Percentiles rank a stretch among this genome's conserved stretches.
These are phyloP conservation scores for Spongia lamella DNA, from an alignment of 37 sponge, comb jelly and placozoan species.

Conservation along the genomic window DNA sequence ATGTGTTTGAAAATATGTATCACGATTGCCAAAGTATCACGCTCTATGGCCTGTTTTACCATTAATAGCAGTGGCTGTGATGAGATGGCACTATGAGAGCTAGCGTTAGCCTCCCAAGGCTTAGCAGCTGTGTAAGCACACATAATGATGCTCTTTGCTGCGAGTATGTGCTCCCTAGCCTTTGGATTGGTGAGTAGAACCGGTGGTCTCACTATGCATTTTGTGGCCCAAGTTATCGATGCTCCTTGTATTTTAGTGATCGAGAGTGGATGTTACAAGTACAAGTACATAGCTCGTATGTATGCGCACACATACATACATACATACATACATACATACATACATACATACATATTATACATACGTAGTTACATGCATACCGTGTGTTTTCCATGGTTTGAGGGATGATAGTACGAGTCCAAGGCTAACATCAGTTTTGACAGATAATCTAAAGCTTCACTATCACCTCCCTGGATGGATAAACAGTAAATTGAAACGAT, in stretches of 20 bases:
- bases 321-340: constrained; percentile 1
- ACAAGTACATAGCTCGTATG: constrained; percentile 2
- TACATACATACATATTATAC: neutral
- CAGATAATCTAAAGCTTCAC: constrained; percentile 60
- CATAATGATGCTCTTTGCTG: no score
- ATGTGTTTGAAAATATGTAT: no score
- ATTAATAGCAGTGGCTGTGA: no score
- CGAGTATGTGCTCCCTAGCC: no score
- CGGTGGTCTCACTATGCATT: no score
- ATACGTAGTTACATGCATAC: constrained; percentile 20
- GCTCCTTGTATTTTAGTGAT: neutral
- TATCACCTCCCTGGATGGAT: constrained; percentile 54
- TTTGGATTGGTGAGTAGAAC: no score
- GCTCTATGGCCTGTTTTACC: no score
- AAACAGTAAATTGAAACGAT: neutral
- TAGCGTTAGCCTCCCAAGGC: no score
- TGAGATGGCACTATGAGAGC: no score
- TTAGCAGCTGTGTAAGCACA: no score
- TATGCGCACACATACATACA: neutral
- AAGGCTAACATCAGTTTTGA: constrained; percentile 64
- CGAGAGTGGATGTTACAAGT: neutral
- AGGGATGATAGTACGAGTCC: constrained; percentile 90
- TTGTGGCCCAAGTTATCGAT: neutral
- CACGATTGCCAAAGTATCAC: no score
- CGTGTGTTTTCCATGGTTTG: constrained; percentile 77